Conservation (phyloP, 2,113 vertebrate species). For the Cottus gobio region DNA sequence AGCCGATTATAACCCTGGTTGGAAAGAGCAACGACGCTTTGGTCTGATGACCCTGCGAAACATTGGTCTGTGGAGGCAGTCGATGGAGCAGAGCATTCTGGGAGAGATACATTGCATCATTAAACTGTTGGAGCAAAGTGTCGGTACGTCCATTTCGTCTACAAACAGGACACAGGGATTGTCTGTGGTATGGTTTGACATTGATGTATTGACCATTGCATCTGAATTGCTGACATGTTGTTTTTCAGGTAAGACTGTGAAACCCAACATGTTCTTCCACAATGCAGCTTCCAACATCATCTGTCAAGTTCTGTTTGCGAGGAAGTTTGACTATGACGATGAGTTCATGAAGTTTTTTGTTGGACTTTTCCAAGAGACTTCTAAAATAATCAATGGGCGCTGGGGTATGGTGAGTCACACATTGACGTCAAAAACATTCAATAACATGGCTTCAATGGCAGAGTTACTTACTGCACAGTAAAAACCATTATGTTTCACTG, state of each 20-base stretch:
- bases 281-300: constrained; percentile 75
- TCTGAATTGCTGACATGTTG: neutral
- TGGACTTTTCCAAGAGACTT: neutral
- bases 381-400: constrained; percentile 54
- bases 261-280: constrained; percentile 62
- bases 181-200: neutral
- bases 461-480: no score
- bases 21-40: constrained; percentile 84
- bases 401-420: constrained; percentile 55
- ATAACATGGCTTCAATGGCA: neutral
- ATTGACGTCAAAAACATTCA: neutral
- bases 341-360: constrained; percentile 39
- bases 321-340: constrained; percentile 73
- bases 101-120: constrained; percentile 67
- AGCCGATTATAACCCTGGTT: constrained; percentile 55
- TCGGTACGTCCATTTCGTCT: constrained; percentile 33
- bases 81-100: constrained; percentile 80
- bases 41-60: constrained; percentile 79
- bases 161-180: neutral
- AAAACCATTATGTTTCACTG: no score
- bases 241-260: constrained; percentile 39
- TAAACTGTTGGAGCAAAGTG: constrained; percentile 37
- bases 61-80: constrained; percentile 85
- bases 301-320: constrained; percentile 74
- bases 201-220: neutral